phyloP scores from a whole-genome alignment of 1,140 invertebrate genomes.

The Drosophila ironensis region DNA sequence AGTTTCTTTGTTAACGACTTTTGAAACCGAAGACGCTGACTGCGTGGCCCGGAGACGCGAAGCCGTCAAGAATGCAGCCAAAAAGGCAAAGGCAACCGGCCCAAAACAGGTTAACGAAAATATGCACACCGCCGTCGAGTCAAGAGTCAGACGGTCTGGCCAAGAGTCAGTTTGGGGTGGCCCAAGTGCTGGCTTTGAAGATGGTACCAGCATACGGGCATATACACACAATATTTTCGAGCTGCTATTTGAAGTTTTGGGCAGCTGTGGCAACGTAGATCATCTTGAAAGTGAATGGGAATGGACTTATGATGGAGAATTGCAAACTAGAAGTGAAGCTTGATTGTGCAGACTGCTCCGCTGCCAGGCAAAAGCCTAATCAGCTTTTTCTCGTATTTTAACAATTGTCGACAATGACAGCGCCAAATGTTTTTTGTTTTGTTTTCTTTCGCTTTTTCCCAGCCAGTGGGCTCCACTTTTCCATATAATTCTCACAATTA shows the following conservation, averaged over 20 bases:
- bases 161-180: too few species aligned
- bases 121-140: constrained; percentile 58
- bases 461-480: constrained; percentile 50
- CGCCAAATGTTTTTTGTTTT: constrained; percentile 52
- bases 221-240: constrained; percentile 50
- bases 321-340: constrained; percentile 3
- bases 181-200: constrained; percentile 20
- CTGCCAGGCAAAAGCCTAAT: constrained; percentile 41
- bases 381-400: constrained; percentile 36
- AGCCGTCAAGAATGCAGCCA: constrained; percentile 61
- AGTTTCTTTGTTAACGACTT: constrained; percentile 39
- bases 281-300: constrained; percentile 64
- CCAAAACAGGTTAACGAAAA: constrained; percentile 63
- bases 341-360: constrained; percentile 1
- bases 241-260: constrained; percentile 38
- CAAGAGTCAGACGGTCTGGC: constrained; percentile 57
- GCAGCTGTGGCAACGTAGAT: constrained; percentile 19
- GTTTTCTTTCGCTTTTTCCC: constrained; percentile 35
- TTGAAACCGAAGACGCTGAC: constrained; percentile 50
- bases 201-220: not conserved
- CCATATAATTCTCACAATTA: constrained; percentile 76
- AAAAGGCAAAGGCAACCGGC: constrained; percentile 39
- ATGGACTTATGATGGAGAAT: constrained; percentile 5
- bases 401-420: constrained; percentile 75
- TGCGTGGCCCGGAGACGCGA: constrained; percentile 26